Base-by-base conservation (phyloP, 2,113 vertebrate species). In the Lutjanus erythropterus region DNA sequence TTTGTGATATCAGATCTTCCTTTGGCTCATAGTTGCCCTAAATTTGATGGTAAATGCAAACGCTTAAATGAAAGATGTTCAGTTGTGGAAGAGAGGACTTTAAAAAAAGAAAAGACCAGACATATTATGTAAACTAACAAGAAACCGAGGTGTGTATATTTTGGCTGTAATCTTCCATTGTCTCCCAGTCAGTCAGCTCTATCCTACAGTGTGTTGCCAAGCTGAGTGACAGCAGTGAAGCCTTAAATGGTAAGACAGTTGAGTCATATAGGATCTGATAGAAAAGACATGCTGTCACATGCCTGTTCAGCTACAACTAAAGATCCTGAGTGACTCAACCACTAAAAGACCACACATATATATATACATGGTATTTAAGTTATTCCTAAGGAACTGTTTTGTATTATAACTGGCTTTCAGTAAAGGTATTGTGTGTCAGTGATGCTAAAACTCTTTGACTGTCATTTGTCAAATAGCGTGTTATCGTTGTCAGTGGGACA, bases 371-470 rank as follows among this genome's bases (percentile, higher is more conserved):
- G 25, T 70, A n/a, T 84, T 80, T 83, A 83, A 88, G 68, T 89
- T 90, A 90, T 91, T 88, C 80, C 44, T 76, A 75, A 67, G 29
- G 65, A 80, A 56, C 66, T 83, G 46, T 91, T 93, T 91, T 90
- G 68, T 90, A 88, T 83, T 59, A 65, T 88, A 71, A 58, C 61
- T 66, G 77, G 53, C 75, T 88, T 76, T 78, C 35, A 90, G 89
- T 92, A 85, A 90, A 84, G 80, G 76, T 88, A 59, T 85, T 73
- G 73, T 80, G 78, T 82, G 81, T 92, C 72, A 14, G 87, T 83
- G 68, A 85, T 85, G 71, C 27, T 69, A 15, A 15, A 68, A 41
- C 52, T 50, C 33, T 71, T 58, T 37, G 74, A 73, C 33, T 56
- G 60, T 90, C 61, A 44, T 88, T 58, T 77, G 46, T 82, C n/a